Evolutionary conservation across 2,797 vertebrate genomes (phyloP), one percentile per base, ranked within the genome.

Genomic region (Coluber constrictor): DNA sequence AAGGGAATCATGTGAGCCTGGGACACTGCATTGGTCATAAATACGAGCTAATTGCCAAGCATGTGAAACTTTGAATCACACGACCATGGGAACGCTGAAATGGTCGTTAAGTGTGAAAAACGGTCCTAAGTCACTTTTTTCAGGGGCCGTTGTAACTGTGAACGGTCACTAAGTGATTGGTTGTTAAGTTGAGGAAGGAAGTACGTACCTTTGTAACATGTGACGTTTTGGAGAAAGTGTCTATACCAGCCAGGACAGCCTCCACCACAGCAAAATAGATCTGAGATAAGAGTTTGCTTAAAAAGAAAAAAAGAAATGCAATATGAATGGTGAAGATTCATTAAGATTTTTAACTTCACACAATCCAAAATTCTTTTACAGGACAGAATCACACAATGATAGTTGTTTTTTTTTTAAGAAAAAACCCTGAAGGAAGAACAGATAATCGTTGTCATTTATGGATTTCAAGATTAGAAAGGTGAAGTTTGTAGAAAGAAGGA

Each of bases 241-340:
- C 98, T 96, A 99, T 99, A 96, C 98, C 99, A 93, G 98, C 98
- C 93, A 99, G 97, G 93, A 99, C 99, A 90, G 98, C 98, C 96
- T 99, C 98, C 96, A 99, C 97, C 93, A 98, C 98, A 96, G 99
- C 98, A 94, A 98, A 98, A 97, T 99, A 99, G 93, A 99, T 98
- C 97, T 99, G 98, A 59, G 99, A 99, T 97, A 99, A 97, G 90
- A 99, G 96, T 96, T 97, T 98, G 96, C 94, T 98, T 3, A 96
- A 95, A 96, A 97, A 91, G 83, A 37, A 63, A 27, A 70, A 47
- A 63, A 57, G 56, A 37, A 61, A 51, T 2, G 32, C 12, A 13
- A 29, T 6, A 3, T 55, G 60, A 55, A 56, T 86, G 8, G 47
- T 25, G 6, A n/a, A 15, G 1, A 32, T 55, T 3, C 51, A 15